Base-by-base conservation (phyloP, 2,113 vertebrate genomes). In the Microcebus tavaratra region DNA sequence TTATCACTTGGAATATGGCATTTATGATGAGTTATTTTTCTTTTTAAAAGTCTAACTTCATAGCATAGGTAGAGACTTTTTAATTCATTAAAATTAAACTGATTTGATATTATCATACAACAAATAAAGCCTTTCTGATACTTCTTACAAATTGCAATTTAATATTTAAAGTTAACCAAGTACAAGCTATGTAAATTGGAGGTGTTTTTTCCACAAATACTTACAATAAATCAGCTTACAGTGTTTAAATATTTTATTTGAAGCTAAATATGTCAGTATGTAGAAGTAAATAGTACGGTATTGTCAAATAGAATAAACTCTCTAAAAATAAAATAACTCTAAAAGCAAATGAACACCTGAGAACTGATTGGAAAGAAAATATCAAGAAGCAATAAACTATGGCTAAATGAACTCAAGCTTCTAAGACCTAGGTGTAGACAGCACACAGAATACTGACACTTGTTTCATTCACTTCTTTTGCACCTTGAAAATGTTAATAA, bases 231-330 rank as follows among this genome's bases (percentile, higher is more conserved):
- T 93, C 50, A 68, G 11, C 18, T 94, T 17, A 88, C 92, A n/a
- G 6, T 92, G 59, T 88, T 94, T 96, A 21, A 70, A 73, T 79
- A 88, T 88, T 91, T 91, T 61, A 83, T 70, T 45, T 90, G 29
- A 90, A 90, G 14, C 2, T 67, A 90, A 85, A 23, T 94, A 34
- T 86, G 23, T 90, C 15, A 31, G 9, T 79, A 53, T 59, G 65
- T 42, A 18, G 34, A 6, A 70, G 15, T 81, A 31, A 72, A 63
- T 15, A 31, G 25, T 4, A 82, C 1, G 12, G 1, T 72, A 50
- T 39, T 67, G 73, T 42, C 8, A 70, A 85, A 36, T 12, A 87
- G 18, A 90, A 72, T 45, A 17, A 79, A 90, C 2, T 53, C 14
- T 81, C 14, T 27, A 78, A 81, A 88, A 93, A 61, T 42, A 81